These are phyloP conservation scores for Grallaria varia DNA, from an alignment of 2,113 vertebrate species.

Conservation along the genomic window DNA sequence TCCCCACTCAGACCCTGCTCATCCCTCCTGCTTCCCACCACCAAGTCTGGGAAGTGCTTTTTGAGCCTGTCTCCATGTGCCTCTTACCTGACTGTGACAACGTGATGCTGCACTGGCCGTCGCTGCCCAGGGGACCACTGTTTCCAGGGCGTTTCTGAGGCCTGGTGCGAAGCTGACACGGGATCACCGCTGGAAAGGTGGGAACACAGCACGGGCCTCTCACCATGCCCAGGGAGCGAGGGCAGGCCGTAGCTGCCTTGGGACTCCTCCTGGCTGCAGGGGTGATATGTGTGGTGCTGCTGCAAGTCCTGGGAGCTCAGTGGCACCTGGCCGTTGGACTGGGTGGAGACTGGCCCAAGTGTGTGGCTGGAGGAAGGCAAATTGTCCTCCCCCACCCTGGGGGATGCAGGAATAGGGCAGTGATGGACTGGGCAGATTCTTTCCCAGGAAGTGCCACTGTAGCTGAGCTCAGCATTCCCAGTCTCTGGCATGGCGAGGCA, in stretches of 20 bases:
- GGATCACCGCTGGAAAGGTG: slow-evolving; percentile 73
- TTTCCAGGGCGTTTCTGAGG: slow-evolving; percentile 77
- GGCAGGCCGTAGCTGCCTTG: slow-evolving; percentile 56
- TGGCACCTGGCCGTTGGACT: slow-evolving; percentile 68
- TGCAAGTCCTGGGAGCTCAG: slow-evolving; percentile 52
- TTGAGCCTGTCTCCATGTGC: rapidly evolving
- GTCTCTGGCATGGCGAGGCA: slow-evolving; percentile 62
- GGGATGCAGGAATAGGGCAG: slow-evolving; percentile 69
- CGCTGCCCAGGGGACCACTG: slow-evolving; percentile 78
- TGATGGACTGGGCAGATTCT: slow-evolving; percentile 75
- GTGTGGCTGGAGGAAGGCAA: slow-evolving; percentile 57
- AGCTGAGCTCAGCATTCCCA: slow-evolving; percentile 57
- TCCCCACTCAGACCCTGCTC: background rate
- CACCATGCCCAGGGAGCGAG: slow-evolving; percentile 59
- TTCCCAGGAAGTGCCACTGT: slow-evolving; percentile 59
- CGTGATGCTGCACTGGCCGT: slow-evolving; percentile 79
- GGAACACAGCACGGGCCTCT: slow-evolving; percentile 69
- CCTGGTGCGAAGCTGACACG: slow-evolving; percentile 58
- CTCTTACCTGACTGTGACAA: slow-evolving; percentile 88
- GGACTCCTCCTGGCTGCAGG: slow-evolving; percentile 68
- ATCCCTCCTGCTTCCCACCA: background rate
- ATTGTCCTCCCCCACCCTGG: slow-evolving; percentile 11
- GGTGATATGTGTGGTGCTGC: slow-evolving; percentile 50
- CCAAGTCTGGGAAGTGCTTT: background rate
- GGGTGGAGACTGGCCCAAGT: slow-evolving; percentile 44